These are phyloP conservation scores for Fragum fragum DNA, from an alignment of 2,888 invertebrate genomes.

Conservation along the genomic window DNA sequence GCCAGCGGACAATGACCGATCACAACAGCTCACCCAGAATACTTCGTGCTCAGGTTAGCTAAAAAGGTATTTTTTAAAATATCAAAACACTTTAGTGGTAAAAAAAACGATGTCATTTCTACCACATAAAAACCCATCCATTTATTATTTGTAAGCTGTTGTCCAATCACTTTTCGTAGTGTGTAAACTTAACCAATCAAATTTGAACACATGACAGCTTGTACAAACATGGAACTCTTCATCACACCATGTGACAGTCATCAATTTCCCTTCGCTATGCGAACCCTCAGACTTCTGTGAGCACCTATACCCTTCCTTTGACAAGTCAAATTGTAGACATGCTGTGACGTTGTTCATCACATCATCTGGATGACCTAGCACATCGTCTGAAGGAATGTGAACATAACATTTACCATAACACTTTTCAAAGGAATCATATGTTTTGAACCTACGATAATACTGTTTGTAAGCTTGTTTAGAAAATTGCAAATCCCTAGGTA, in stretches of 20 bases:
- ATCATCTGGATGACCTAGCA: constrained; percentile 68
- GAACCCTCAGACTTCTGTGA: constrained; percentile 61
- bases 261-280: constrained; percentile 66
- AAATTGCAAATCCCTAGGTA: constrained; percentile 74
- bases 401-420: constrained; percentile 72
- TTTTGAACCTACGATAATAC: constrained; percentile 72
- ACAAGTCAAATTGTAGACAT: constrained; percentile 69
- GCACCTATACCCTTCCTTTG: constrained; percentile 66
- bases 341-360: constrained; percentile 70
- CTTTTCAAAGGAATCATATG: constrained; percentile 70
- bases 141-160: background rate
- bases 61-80: no score
- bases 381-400: constrained; percentile 67
- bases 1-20: no score
- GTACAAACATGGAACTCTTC: constrained; percentile 74
- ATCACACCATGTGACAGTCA: constrained; percentile 72
- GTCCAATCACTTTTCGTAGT: constrained; percentile 29
- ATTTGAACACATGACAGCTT: constrained; percentile 72
- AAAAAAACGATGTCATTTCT: no score
- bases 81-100: no score
- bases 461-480: constrained; percentile 76
- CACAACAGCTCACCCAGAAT: no score
- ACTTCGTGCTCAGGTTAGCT: no score
- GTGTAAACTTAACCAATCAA: constrained; percentile 70
- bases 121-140: no score